Evolutionary conservation across 2,113 vertebrate genomes (phyloP), one percentile per base, ranked within the genome.

Genomic region (Saimiri boliviensis): DNA sequence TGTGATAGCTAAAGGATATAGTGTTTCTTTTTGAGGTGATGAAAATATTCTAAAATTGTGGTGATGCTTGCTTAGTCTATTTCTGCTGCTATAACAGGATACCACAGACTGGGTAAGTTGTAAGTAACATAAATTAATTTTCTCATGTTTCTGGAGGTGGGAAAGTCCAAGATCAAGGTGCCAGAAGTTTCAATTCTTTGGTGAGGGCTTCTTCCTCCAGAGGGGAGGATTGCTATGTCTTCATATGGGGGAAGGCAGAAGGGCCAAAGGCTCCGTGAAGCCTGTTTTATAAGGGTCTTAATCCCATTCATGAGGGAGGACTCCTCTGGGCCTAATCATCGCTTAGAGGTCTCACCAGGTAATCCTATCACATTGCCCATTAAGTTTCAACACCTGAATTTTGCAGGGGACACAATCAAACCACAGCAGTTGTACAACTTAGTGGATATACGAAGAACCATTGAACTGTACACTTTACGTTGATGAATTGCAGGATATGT

Each of bases 1-100:
- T 84, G 25, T 76, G 83, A 77, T 82, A 86, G 68, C 14, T 86
- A 73, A 96, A 93, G 19, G 52, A 25, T 47, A 77, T n/a, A 56
- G 82, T 52, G 40, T 92, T 96, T 94, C 81, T 84, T 94, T 91
- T 60, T 25, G 54, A 80, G 47, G 54, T 74, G 20, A 79, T 87
- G 54, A n/a, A 83, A 23, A 79, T 84, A 87, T 87, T 83, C 52
- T 56, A 52, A 91, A 85, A 80, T 83, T 71, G 70, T 37, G 37
- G 8, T 79, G 60, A 68, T 77, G 47, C n/a, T 58, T 87, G 12
- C 40, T 71, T 70, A 40, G 32, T 77, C n/a, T 32, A 30, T 58
- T 91, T 80, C 68, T 86, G 68, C 30, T n/a, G 32, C 27, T 49
- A 52, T 81, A 49, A 73, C 14, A 73, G 68, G n/a, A 80, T 60